Evolutionary conservation across 2,113 vertebrate genomes (phyloP), one percentile per base, ranked within the genome.

Genomic region (Jaculus jaculus): DNA sequence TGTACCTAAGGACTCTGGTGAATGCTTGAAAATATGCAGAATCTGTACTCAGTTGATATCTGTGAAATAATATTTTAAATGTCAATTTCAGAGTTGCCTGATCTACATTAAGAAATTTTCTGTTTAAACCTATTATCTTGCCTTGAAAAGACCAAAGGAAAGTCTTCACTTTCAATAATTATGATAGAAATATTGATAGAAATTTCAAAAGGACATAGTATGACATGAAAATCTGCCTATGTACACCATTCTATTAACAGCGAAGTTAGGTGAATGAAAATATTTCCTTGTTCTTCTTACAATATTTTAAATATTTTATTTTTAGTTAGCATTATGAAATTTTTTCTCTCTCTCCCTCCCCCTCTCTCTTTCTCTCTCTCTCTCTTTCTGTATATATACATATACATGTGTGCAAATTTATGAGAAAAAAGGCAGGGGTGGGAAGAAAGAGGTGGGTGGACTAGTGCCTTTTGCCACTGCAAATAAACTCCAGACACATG

Each of bases 91-190:
- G 47, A 58, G 20, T 54, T 60, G 7, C 23, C 11, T 3, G 20
- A 37, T 90, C 97, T 26, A 18, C 3, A 78, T 30, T 17, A 93
- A 32, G 85, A 82, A 9, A 86, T 81, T 42, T 96, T 93, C 34
- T 65, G 18, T 65, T 24, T 92, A 82, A 95, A 71, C 32, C 37
- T 17, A 18, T 37, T 91, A 71, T 23, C 51, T 13, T 11, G 60
- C 13, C 75, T 96, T 32, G 3, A 87, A 51, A 96, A 81, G 28
- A 95, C 1, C 79, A 15, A 10, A 68, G 79, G 30, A 95, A 96
- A 91, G 24, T 34, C 8, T 83, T 93, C 3, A 65, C 30, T 66
- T 71, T 34, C 89, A n/a, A 54, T 92, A 90, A 92, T 94, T 37
- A 34, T 94, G 61, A 87, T 32, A 86, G 78, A 32, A 28, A 68